Conservation (phyloP, 2,797 vertebrate species). For the Hozukius guyotensis region DNA sequence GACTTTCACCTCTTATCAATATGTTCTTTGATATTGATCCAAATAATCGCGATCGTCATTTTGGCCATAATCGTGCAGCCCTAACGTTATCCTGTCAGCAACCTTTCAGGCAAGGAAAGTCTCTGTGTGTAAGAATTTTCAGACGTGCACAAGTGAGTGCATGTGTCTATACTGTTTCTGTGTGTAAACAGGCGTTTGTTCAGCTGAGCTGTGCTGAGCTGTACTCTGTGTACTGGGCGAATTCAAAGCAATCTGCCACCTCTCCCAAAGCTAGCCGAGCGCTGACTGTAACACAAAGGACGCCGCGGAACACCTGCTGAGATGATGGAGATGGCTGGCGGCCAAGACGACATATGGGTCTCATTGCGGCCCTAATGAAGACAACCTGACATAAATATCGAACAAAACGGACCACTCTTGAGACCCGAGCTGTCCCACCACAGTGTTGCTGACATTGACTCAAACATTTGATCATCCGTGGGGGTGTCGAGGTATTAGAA, state of each 20-base stretch:
- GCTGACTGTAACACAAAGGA: conserved; percentile 71
- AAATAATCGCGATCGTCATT: too few species aligned
- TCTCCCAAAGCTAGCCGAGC: conserved; percentile 62
- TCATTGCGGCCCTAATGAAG: conserved; percentile 76
- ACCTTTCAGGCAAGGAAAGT: conserved; percentile 4
- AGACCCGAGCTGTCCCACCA: conserved; percentile 33
- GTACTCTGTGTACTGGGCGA: conserved; percentile 24
- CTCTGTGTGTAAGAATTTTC: neutral
- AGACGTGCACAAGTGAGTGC: neutral
- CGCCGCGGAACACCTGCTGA: conserved; percentile 71
- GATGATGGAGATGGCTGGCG: conserved; percentile 72
- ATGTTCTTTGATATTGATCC: too few species aligned
- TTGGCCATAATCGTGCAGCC: too few species aligned
- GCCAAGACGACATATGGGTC: conserved; percentile 78
- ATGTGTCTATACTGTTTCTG: neutral
- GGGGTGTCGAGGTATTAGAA: conserved; percentile 20
- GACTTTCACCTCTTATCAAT: too few species aligned
- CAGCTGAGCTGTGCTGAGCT: conserved; percentile 42
- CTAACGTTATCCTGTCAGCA: conserved; percentile 16
- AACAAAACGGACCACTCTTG: conserved; percentile 66
- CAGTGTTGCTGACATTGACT: conserved; percentile 45
- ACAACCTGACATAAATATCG: conserved; percentile 74
- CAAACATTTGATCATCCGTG: conserved; percentile 61
- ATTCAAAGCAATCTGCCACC: conserved; percentile 63
- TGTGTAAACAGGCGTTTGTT: conserved; percentile 28